Percentiles rank a stretch among this genome's conserved stretches.
Evolutionary conservation across 2,113 vertebrate genomes (phyloP).

Genomic region (Neotragus pygmaeus): DNA sequence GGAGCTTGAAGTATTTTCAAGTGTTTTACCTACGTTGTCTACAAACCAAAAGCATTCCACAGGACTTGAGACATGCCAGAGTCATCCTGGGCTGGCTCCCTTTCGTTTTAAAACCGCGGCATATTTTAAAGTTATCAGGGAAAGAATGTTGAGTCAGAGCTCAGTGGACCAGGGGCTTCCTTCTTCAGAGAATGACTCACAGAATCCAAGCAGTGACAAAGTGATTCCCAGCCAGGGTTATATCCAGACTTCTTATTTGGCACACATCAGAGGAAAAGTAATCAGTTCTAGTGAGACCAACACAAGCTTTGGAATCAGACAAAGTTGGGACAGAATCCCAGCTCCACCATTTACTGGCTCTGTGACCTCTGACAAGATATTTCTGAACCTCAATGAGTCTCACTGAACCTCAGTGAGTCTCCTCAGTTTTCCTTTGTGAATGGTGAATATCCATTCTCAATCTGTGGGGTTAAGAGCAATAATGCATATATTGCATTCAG

Average conservation of each 20-base stretch:
- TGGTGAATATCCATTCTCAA: neutral
- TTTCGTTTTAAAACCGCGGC: neutral
- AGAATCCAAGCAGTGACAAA: neutral
- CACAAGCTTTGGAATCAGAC: neutral
- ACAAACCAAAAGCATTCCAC: neutral
- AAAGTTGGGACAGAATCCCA: neutral
- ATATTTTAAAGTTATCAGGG: constrained; percentile 11
- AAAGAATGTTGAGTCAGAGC: constrained; percentile 47
- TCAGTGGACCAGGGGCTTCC: constrained; percentile 20
- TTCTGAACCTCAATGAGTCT: neutral
- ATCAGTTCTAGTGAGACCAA: neutral
- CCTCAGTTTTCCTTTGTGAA: constrained; percentile 1
- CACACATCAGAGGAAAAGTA: constrained; percentile 20
- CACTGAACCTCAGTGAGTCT: neutral
- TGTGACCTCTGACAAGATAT: neutral
- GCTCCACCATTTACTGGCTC: neutral
- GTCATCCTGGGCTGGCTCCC: neutral
- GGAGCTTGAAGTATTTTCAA: neutral
- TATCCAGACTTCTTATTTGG: constrained; percentile 36
- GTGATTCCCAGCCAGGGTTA: neutral
- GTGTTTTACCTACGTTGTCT: neutral
- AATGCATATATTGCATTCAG: neutral
- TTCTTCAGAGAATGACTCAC: constrained; percentile 50
- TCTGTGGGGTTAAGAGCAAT: neutral
- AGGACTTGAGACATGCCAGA: constrained; percentile 7